phyloP scores from a whole-genome alignment of 64 coral and sea anemone species.

The Hydrozoanthus tunicans region DNA sequence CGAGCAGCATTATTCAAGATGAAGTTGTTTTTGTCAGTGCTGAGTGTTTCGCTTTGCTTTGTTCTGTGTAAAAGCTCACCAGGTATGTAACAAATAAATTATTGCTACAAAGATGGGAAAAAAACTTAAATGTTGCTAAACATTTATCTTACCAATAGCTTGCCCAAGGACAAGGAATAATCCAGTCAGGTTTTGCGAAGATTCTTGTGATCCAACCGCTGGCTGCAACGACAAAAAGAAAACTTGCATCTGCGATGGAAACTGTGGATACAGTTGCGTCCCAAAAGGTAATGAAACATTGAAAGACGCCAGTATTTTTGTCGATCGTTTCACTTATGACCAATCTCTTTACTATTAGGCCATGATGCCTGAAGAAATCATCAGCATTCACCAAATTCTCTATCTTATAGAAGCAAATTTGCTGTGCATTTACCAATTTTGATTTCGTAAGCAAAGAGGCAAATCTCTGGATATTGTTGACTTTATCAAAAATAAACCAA shows the following conservation, averaged over 20 bases:
- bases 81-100: not conserved
- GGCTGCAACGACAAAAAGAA: constrained; percentile 3
- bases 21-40: not conserved
- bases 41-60: not conserved
- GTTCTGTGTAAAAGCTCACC: not conserved
- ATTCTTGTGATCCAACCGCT: not conserved
- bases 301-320: not conserved
- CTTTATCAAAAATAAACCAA: too few relatives aligned
- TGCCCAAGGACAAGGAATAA: constrained; percentile 15
- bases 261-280: constrained; percentile 75
- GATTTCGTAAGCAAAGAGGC: too few relatives aligned
- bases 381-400: too few relatives aligned
- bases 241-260: constrained; percentile 71
- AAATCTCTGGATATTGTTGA: too few relatives aligned
- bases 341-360: too few relatives aligned
- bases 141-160: not conserved
- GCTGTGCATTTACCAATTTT: too few relatives aligned
- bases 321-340: too few relatives aligned
- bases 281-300: constrained; percentile 29
- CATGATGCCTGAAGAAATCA: too few relatives aligned
- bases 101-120: not conserved
- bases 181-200: not conserved
- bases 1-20: not conserved
- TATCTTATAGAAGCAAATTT: too few relatives aligned
- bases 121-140: not conserved